phyloP scores from a whole-genome alignment of 2,113 vertebrate species.

The Stigmatopora argus region DNA sequence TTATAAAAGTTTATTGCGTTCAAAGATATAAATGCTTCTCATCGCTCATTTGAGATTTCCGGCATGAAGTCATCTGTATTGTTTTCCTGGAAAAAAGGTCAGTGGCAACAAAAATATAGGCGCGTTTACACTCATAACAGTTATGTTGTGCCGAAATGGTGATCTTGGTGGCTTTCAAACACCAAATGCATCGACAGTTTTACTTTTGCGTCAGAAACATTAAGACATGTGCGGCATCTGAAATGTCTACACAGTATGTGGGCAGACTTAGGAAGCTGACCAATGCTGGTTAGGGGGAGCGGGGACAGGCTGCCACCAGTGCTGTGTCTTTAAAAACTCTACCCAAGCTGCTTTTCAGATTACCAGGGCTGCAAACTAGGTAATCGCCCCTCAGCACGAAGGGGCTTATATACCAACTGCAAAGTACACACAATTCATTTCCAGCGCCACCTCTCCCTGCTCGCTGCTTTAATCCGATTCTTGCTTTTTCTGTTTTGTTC shows the following conservation, averaged over 20 bases:
- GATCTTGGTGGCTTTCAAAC: slow-evolving; percentile 10
- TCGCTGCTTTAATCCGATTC: slow-evolving; percentile 44
- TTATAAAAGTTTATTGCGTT: background rate
- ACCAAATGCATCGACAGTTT: background rate
- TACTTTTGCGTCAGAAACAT: background rate
- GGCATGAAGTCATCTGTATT: slow-evolving; percentile 9
- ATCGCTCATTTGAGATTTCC: slow-evolving; percentile 1
- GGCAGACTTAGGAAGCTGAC: slow-evolving; percentile 15
- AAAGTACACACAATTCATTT: slow-evolving; percentile 51
- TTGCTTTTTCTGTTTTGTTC: slow-evolving; percentile 41
- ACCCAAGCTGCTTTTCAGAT: slow-evolving; percentile 73
- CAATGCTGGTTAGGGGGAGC: slow-evolving; percentile 32
- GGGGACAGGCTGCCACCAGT: slow-evolving; percentile 51
- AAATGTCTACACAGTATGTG: background rate
- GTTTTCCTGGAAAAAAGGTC: slow-evolving; percentile 8
- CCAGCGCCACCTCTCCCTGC: slow-evolving; percentile 34
- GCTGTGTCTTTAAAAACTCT: slow-evolving; percentile 64
- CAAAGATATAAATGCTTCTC: background rate
- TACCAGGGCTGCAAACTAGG: slow-evolving; percentile 62
- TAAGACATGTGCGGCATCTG: background rate
- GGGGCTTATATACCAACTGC: slow-evolving; percentile 61
- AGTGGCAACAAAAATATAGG: slow-evolving; percentile 19
- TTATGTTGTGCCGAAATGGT: background rate
- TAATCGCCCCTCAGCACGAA: slow-evolving; percentile 66
- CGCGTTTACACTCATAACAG: background rate